Evolutionary conservation across 2,888 invertebrate species (phyloP).

Genomic region (Dolichomitus sp.): DNA sequence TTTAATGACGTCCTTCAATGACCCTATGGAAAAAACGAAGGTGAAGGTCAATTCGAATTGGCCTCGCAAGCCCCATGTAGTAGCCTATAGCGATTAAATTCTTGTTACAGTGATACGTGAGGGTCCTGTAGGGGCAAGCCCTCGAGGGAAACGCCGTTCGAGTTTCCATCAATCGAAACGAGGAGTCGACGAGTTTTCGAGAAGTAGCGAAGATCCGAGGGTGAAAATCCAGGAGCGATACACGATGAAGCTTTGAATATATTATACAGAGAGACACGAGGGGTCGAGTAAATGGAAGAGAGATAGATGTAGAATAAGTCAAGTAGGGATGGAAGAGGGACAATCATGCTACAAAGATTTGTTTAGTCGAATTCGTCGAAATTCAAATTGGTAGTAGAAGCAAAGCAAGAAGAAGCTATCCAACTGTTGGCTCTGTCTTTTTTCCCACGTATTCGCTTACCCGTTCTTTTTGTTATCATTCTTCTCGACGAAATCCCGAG

Average conservation of each 20-base stretch:
- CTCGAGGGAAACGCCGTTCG: conserved; percentile 27
- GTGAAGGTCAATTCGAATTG: conserved; percentile 5
- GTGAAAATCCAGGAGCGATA: conserved; percentile 14
- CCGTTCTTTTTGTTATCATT: conserved; percentile 11
- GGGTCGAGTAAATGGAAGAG: not conserved
- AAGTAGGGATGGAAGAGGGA: conserved; percentile 1
- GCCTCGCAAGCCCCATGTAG: not conserved
- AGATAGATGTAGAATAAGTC: not conserved
- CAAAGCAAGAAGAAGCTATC: not conserved
- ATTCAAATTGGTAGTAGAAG: conserved; percentile 4
- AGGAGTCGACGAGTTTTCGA: conserved; percentile 40
- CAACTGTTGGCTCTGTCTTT: not conserved
- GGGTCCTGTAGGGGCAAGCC: not conserved
- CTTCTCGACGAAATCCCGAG: conserved; percentile 11
- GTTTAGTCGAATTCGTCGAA: conserved; percentile 23
- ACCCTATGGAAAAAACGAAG: not conserved
- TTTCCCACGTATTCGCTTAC: not conserved
- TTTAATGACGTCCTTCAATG: not conserved
- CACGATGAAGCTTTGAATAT: conserved; percentile 44
- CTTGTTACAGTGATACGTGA: conserved; percentile 24
- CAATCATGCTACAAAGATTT: conserved; percentile 11
- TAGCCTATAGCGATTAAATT: conserved; percentile 12
- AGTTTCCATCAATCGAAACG: conserved; percentile 44
- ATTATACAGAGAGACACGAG: conserved; percentile 31
- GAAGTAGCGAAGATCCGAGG: conserved; percentile 21